These are phyloP conservation scores for Perdita meconis DNA, from an alignment of 2,888 invertebrate genomes.

Conservation along the genomic window DNA sequence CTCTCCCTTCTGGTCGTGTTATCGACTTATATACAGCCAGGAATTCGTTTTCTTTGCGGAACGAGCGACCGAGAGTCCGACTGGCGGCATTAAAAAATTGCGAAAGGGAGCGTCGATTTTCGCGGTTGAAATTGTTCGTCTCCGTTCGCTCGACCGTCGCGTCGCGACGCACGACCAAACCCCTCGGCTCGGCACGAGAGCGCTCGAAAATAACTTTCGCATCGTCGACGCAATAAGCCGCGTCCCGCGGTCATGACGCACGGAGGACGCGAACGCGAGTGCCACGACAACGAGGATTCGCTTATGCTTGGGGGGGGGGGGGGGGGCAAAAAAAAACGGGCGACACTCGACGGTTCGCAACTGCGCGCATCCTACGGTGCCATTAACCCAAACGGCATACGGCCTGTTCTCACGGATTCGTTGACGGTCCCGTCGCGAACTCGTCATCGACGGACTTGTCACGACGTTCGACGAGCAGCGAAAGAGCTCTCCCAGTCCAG, in stretches of 20 bases:
- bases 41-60: constrained; percentile 49
- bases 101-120: constrained; percentile 24
- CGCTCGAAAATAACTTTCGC: constrained; percentile 4
- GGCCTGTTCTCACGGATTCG: constrained; percentile 78
- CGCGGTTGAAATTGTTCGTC: too few species aligned
- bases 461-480: not conserved
- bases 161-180: too few species aligned
- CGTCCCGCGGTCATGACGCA: constrained; percentile 18
- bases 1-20: constrained; percentile 25
- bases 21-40: constrained; percentile 53
- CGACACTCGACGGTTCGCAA: constrained; percentile 65
- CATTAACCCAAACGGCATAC: constrained; percentile 74
- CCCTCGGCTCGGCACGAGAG: too few species aligned
- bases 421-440: constrained; percentile 63
- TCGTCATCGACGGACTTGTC: constrained; percentile 19
- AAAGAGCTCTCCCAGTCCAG: not conserved
- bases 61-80: constrained; percentile 29
- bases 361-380: constrained; percentile 72
- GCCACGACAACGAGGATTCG: constrained; percentile 48
- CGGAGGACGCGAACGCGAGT: too few species aligned
- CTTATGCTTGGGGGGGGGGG: constrained; percentile 1
- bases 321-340: constrained; percentile 23
- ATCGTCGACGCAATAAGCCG: not conserved
- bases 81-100: constrained; percentile 32
- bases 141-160: not conserved